Base-by-base conservation (phyloP, 2,888 invertebrate genomes). In the Taenaris catops region DNA sequence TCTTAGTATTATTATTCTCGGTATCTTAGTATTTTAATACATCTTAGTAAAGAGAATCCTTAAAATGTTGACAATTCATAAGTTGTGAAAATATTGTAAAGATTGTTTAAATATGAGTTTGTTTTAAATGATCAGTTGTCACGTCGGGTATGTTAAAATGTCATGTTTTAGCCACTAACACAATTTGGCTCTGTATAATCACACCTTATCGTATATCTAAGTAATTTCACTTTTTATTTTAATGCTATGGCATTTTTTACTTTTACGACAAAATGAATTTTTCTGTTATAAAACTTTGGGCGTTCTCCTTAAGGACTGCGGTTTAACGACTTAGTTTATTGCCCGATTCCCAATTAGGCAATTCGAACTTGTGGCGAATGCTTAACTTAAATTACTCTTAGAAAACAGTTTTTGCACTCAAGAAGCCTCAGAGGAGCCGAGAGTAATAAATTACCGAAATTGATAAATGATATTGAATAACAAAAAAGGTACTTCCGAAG, bases 381-480 rank as follows among this genome's bases (percentile, higher is more conserved):
- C 40, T 44, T 40, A 43, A 43, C 36, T 44, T 44, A 44, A 41
- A 44, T 44, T 31, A 44, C 40, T 37, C 40, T 40, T 37, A 25
- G 43, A 40, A 33, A 44, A 37, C 40, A 36, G 40, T 40, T 40
- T 44, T 44, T 44, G 27, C 17, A 34, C 21, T 11, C 25, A 24
- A 29, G 23, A 40, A 31, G 20, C 26, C 33, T 43, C 36, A 25
- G 34, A 20, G 27, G 35, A 35, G 28, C 16, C 28, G 25, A 36
- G 33, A 33, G 34, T 35, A 34, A 40, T 40, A 34, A 25, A 43
- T 34, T 34, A 18, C 34, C 25, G 17, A 28, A 36, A 19, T 32
- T 25, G 24, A 32, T 24, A 4, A 18, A 18, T 18, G 4, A 18
- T 6, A 6, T 6, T 18, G 6, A n/a, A 6, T 6, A 18, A 18